A percentile compares a stretch with the other conserved stretches of the same genome.
Evolutionary conservation across 2,797 vertebrate species (phyloP).

Genomic region (Rhynchotus rufescens): DNA sequence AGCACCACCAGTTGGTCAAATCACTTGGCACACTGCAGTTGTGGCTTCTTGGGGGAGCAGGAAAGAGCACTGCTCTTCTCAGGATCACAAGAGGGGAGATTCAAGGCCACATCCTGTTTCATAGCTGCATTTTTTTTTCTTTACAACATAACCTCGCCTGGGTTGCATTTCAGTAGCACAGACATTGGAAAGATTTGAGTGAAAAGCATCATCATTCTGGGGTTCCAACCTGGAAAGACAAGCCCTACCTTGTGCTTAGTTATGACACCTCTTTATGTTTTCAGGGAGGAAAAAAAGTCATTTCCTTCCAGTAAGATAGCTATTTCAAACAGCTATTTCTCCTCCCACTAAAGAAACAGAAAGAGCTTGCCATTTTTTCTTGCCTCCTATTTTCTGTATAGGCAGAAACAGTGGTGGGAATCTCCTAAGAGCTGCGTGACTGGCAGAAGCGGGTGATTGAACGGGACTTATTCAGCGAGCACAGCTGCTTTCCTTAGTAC

Average conservation of each 20-base stretch:
- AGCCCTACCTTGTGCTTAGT: background rate
- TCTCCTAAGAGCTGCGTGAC: fast-evolving
- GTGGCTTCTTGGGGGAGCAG: background rate
- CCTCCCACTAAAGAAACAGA: background rate
- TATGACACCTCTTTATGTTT: background rate
- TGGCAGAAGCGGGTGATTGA: background rate
- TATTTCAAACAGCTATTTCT: background rate
- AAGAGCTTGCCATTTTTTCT: background rate
- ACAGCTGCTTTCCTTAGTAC: background rate
- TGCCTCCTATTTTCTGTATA: fast-evolving
- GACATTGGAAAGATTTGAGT: background rate
- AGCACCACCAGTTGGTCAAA: background rate
- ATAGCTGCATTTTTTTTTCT: background rate
- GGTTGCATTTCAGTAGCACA: background rate
- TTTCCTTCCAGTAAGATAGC: background rate
- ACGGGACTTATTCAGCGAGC: background rate
- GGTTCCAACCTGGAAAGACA: background rate
- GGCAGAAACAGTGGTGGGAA: background rate
- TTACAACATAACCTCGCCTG: background rate
- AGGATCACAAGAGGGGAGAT: background rate
- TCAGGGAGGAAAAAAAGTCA: background rate
- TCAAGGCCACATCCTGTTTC: background rate
- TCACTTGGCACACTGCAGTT: background rate
- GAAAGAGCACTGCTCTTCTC: background rate
- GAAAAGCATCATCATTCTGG: background rate